Evolutionary conservation across 2,797 vertebrate species (phyloP).

Genomic region (Spatula clypeata): DNA sequence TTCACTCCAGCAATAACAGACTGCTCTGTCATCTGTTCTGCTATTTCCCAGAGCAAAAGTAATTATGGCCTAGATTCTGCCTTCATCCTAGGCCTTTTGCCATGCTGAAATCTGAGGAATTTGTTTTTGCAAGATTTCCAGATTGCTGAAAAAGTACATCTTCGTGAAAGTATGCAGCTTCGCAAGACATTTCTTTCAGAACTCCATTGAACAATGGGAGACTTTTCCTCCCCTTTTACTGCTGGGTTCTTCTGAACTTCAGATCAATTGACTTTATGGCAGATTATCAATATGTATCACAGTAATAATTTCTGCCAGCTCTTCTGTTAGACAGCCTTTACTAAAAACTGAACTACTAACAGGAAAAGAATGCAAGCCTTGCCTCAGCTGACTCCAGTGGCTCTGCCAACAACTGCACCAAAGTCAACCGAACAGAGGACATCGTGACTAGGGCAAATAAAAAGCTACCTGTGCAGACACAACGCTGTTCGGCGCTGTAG

Average conservation of each 20-base stretch:
- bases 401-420: slow-evolving; percentile 26
- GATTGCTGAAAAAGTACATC: neutral
- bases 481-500: neutral
- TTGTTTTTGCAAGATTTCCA: slow-evolving; percentile 32
- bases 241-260: neutral
- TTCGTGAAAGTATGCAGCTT: neutral
- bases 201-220: accelerated
- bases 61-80: neutral
- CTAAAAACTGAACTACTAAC: neutral
- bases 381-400: neutral
- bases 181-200: neutral
- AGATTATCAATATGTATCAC: neutral
- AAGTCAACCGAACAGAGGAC: neutral
- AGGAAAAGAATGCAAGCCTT: neutral
- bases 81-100: neutral
- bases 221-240: accelerated
- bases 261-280: neutral
- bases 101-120: neutral
- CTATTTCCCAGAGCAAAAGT: neutral
- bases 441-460: neutral
- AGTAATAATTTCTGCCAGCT: neutral
- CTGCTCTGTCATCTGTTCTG: neutral
- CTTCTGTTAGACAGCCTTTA: neutral
- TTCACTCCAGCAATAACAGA: neutral
- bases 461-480: slow-evolving; percentile 23